phyloP scores from a whole-genome alignment of 1,140 invertebrate species.

The Amyelois transitella region DNA sequence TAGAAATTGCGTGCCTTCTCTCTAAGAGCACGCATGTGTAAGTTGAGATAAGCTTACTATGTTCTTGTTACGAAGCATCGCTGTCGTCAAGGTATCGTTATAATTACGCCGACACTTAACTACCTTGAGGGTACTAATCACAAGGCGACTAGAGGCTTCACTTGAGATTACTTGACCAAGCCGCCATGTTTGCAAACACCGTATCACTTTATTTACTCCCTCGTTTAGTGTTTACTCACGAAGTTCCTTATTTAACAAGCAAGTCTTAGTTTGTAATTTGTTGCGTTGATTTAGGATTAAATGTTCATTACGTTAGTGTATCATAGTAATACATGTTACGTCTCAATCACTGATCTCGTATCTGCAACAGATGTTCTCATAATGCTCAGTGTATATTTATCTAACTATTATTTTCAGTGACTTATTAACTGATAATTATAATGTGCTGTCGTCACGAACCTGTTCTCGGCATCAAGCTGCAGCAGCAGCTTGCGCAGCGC shows the following conservation, averaged over 20 bases:
- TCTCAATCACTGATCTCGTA: no score
- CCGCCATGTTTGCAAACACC: not conserved
- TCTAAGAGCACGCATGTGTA: no score
- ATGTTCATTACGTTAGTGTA: no score
- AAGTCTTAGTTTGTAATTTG: not conserved
- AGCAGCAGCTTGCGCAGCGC: constrained; percentile 51
- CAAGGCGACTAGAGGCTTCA: not conserved
- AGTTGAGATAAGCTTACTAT: no score
- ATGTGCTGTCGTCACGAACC: constrained; percentile 19
- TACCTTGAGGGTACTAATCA: not conserved
- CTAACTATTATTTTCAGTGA: no score
- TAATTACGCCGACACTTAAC: not conserved
- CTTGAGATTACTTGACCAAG: not conserved
- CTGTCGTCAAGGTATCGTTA: no score
- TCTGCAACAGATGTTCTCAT: no score
- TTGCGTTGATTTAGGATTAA: not conserved
- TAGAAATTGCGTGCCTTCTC: no score
- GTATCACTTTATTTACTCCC: not conserved
- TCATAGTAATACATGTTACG: no score
- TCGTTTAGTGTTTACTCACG: not conserved
- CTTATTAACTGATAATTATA: no score
- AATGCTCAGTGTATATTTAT: no score
- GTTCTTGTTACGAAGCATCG: no score
- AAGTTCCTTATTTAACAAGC: not conserved
- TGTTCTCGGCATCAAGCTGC: constrained; percentile 55